Conservation (phyloP, 1,140 invertebrate species). For the Polypedilum vanderplanki region DNA sequence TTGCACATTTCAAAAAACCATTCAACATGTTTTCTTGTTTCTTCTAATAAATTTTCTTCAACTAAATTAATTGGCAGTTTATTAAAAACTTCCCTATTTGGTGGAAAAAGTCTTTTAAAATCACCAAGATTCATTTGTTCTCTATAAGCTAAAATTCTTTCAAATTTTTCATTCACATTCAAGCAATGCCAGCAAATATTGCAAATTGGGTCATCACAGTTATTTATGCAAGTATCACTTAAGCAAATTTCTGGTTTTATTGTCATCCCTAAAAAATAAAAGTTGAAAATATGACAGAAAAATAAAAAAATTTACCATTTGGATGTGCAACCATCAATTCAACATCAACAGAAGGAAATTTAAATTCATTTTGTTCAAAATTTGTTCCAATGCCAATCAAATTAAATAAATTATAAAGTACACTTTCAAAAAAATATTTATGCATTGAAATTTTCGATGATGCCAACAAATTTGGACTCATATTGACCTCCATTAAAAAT, state of each 20-base stretch:
- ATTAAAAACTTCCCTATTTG: background rate
- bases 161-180: background rate
- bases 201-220: background rate
- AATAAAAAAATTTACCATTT: background rate
- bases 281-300: too few species aligned
- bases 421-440: background rate
- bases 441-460: background rate
- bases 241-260: background rate
- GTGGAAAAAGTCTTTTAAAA: background rate
- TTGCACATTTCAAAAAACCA: background rate
- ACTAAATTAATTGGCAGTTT: background rate
- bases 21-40: background rate
- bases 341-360: background rate
- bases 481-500: background rate
- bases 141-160: background rate
- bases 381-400: background rate
- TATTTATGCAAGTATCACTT: background rate
- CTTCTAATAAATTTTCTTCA: background rate
- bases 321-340: background rate
- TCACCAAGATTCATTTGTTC: background rate
- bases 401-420: background rate
- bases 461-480: background rate
- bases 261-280: background rate
- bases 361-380: background rate
- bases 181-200: background rate